These are phyloP conservation scores for Archips crataeganus DNA, from an alignment of 2,888 invertebrate species.

Conservation along the genomic window DNA sequence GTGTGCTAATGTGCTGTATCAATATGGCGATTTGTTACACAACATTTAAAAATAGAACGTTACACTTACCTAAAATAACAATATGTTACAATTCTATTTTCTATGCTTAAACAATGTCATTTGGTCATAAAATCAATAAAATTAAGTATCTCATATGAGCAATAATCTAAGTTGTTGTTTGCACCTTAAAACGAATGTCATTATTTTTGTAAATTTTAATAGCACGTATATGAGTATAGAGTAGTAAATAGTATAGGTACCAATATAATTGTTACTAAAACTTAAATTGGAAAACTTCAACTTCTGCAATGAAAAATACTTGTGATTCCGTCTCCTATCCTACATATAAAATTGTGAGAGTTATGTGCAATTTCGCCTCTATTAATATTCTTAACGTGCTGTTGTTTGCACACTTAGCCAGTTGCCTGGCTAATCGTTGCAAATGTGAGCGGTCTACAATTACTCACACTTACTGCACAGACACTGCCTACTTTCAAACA, in stretches of 20 bases:
- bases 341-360: constrained; percentile 1
- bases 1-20: not conserved
- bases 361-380: not conserved
- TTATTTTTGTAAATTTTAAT: not conserved
- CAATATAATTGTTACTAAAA: not conserved
- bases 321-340: not conserved
- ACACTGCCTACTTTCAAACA: not conserved
- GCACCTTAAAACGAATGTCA: constrained; percentile 5
- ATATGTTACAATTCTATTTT: constrained; percentile 2
- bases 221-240: constrained; percentile 1
- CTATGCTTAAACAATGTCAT: constrained; percentile 26
- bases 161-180: constrained; percentile 13
- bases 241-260: not conserved
- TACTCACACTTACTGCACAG: not conserved
- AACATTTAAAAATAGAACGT: constrained; percentile 1
- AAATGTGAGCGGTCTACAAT: not conserved
- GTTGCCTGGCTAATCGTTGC: not conserved
- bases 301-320: not conserved
- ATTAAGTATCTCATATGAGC: constrained; percentile 32
- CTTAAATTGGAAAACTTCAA: not conserved
- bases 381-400: not conserved
- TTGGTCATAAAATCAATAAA: constrained; percentile 33
- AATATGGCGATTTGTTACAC: constrained; percentile 33
- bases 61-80: constrained; percentile 8
- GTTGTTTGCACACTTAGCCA: not conserved